Base-by-base conservation (phyloP, 2,113 vertebrate species). In the Chloroceryle aenea region DNA sequence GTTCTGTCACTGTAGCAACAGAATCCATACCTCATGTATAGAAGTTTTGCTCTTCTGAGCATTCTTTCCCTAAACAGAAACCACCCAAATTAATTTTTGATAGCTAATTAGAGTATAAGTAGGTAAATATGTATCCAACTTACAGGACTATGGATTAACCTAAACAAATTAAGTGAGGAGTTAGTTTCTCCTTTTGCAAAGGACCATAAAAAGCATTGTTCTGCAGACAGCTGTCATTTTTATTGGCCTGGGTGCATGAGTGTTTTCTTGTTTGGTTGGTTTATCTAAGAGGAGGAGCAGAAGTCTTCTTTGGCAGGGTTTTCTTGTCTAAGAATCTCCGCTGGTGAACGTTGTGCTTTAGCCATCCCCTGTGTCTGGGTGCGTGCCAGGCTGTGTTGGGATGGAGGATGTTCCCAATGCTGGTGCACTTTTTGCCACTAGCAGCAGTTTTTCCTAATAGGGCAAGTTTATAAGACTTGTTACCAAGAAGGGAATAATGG, bases 381-480 rank as follows among this genome's bases (percentile, higher is more conserved):
- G 80, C 63, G 61, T 26, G 89, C 95, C 97, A 96, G 88, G 42
- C 63, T 93, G 56, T 95, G 80, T 87, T 79, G 42, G 93, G 68
- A 89, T 92, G 89, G 92, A 89, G 79, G 82, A 62, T 48, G 52
- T 66, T 89, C 89, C 93, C 73, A 22, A 71, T 88, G 71, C 52
- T 93, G 55, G 74, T 79, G 53, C 62, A 17, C 79, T 89, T 93
- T 87, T 94, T 91, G 78, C 82, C 79, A 75, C 71, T 78, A 90
- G 72, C 72, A 61, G 12, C 85, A 71, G 23, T 96, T 96, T 96
- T 93, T 87, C 96, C 97, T 96, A 97, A 97, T 95, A 97, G 95
- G 95, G 95, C 66, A 90, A 95, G 71, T 77, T 95, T 80, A 18
- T 34, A 79, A 95, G 48, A 62, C 52, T 81, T 47, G n/a, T 87